Evolutionary conservation across 2,113 vertebrate genomes (phyloP).

Genomic region (Ellobius talpinus): DNA sequence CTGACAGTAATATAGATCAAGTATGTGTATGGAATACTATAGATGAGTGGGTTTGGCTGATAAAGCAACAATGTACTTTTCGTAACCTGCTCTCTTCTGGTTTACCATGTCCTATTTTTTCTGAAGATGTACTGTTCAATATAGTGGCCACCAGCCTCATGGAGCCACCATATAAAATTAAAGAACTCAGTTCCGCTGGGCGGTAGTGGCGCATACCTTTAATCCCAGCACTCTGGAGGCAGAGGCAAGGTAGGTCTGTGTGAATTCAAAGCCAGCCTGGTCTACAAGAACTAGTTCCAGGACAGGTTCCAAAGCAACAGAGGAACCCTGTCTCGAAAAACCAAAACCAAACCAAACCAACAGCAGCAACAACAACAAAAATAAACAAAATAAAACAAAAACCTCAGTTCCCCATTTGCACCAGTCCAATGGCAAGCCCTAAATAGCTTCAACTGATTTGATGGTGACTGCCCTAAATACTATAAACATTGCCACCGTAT

Average conservation of each 20-base stretch:
- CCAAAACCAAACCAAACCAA: no score
- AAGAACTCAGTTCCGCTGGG: not conserved
- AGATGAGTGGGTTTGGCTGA: not conserved
- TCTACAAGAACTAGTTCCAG: no score
- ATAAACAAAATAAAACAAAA: no score
- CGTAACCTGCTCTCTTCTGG: not conserved
- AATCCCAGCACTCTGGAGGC: no score
- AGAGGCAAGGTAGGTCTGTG: no score
- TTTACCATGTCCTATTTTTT: slow-evolving; percentile 33
- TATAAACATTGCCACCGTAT: not conserved
- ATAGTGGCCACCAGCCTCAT: not conserved
- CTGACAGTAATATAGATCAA: not conserved
- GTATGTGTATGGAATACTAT: not conserved
- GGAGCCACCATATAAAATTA: not conserved
- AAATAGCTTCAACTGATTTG: not conserved
- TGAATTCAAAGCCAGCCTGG: no score
- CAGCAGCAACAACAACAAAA: no score
- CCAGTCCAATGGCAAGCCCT: not conserved
- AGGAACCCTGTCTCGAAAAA: no score
- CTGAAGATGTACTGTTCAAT: not conserved
- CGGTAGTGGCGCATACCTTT: no score
- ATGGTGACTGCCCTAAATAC: not conserved
- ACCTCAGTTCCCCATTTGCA: no score
- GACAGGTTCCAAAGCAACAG: no score
- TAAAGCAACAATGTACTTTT: not conserved